Base-by-base conservation (phyloP, 2,888 invertebrate species). In the Neuroscelio doddi region DNA sequence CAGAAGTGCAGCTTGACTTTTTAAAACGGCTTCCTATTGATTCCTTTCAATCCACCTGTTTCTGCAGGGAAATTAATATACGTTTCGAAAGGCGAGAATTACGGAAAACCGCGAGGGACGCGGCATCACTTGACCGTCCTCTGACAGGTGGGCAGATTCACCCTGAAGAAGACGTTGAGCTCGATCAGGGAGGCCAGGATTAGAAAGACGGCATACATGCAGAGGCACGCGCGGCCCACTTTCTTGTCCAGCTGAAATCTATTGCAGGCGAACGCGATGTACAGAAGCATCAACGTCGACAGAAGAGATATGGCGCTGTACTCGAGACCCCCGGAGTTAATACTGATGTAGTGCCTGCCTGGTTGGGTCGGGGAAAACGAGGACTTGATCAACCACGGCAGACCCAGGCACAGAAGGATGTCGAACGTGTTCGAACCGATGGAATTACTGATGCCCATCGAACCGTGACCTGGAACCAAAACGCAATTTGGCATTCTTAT, bases 341-440 rank as follows among this genome's bases (percentile, higher is more conserved):
- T 96, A 76, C 92, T 91, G 78, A 94, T 91, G 88, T 91, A 93
- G 79, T 93, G 92, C 77, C 91, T 90, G 69, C 92, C 93, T 12
- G 91, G 89, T 68, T 91, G 90, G 0, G 93, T 91, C 9, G 94
- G 93, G 71, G 93, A 90, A 70, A 94, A 91, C 1, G 93, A 92
- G 0, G 93, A 93, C 85, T 95, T 94, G 76, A 95, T 94, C 44
- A 95, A 88, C 95, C 95, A 95, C 2, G 95, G 95, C 5, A 95
- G 86, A 8, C 95, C 95, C 69, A 95, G 86, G 79, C 95, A 95
- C 36, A 95, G 85, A n/a, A 95, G 86, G 70, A 95, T 95, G 81
- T 95, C 95, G 81, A 95, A 95, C 1, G 95, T 94, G 80, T 95
- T 95, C 17, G 94, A 95, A 46, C 95, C 95, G 75, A 95, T 93